phyloP scores from a whole-genome alignment of 2,113 vertebrate genomes.

The Pseudorectes ferrugineus region DNA sequence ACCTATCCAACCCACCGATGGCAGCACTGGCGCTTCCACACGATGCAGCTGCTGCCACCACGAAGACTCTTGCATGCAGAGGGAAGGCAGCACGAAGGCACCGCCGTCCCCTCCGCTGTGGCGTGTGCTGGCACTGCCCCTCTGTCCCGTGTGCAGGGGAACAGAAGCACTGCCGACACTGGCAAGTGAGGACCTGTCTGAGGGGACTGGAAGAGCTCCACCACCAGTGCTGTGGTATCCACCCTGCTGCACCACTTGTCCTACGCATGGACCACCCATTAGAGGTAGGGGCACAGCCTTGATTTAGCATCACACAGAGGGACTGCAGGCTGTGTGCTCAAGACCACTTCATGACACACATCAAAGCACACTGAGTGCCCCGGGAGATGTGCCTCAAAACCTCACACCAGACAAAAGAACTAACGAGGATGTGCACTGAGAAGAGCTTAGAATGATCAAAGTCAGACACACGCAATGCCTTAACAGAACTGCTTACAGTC shows the following conservation, averaged over 20 bases:
- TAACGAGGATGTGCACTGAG: background rate
- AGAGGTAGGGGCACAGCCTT: background rate
- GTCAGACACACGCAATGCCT: background rate
- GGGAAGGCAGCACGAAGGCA: background rate
- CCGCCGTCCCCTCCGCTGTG: rapidly evolving
- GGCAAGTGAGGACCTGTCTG: rapidly evolving
- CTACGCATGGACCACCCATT: rapidly evolving
- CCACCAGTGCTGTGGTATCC: background rate
- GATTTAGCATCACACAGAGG: background rate
- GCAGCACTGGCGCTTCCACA: background rate
- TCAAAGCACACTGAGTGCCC: background rate
- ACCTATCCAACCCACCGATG: background rate
- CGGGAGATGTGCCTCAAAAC: background rate
- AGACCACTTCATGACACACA: background rate
- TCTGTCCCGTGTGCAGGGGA: background rate
- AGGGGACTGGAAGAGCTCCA: background rate
- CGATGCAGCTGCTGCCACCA: rapidly evolving
- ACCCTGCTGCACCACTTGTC: background rate
- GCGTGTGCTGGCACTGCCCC: rapidly evolving
- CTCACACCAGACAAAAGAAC: background rate
- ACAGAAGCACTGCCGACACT: background rate
- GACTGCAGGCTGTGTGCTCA: rapidly evolving
- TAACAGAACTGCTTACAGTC: background rate
- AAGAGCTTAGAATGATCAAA: background rate
- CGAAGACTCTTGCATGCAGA: rapidly evolving